Evolutionary conservation across 2,888 invertebrate species (phyloP).

Genomic region (Eulithis prunata): DNA sequence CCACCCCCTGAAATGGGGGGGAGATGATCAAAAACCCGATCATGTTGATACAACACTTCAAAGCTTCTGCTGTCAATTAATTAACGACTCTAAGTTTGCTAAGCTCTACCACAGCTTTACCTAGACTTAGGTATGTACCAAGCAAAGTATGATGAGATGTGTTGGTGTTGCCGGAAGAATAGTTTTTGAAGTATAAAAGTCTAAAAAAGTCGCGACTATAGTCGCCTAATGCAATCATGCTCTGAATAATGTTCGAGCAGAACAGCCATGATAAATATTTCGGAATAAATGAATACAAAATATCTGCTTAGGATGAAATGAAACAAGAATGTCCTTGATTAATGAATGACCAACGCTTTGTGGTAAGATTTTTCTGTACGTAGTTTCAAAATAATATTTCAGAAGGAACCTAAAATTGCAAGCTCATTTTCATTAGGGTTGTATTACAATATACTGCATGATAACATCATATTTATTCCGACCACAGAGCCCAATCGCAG

Average conservation of each 20-base stretch:
- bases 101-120: neutral
- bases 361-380: too few species aligned
- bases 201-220: too few species aligned
- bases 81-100: conserved; percentile 28
- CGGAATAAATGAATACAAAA: too few species aligned
- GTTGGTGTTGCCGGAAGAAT: neutral
- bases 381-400: neutral
- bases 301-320: too few species aligned
- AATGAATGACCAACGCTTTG: too few species aligned
- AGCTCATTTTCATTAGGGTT: conserved; percentile 14
- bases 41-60: conserved; percentile 35
- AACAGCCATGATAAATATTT: too few species aligned
- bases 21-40: conserved; percentile 34
- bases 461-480: conserved; percentile 25
- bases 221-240: too few species aligned
- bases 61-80: conserved; percentile 34
- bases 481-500: conserved; percentile 16
- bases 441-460: conserved; percentile 4
- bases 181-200: too few species aligned
- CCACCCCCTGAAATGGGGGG: conserved; percentile 5
- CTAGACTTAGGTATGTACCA: neutral
- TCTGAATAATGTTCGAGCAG: too few species aligned
- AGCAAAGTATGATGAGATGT: neutral
- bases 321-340: too few species aligned
- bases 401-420: neutral